Base-by-base conservation (phyloP, 2,113 vertebrate species). In the Oophaga pumilio region DNA sequence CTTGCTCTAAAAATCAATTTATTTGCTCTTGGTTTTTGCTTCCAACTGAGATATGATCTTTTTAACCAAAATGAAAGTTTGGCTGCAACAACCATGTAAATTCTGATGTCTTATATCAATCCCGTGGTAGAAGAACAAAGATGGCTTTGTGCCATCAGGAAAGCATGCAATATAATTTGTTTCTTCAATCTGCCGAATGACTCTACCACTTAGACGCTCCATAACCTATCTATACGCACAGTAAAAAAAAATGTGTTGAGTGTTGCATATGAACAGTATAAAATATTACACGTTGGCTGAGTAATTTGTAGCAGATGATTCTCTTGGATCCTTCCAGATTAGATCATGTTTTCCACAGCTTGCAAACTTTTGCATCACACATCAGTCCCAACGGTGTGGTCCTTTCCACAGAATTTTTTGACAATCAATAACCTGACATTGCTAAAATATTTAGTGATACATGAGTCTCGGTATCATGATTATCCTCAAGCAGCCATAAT, bases 271-370 rank as follows among this genome's bases (percentile, higher is more conserved):
- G 71, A 20, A 50, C 71, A 22, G 50, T 74, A 49, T 9, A 59
- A 28, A 18, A 18, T 33, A 79, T 28, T 78, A 53, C n/a, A 57
- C 22, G 0, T 59, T 57, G 53, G 8, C 22, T n/a, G 10, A 56
- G 50, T 77, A 77, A 77, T 59, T 12, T 80, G 77, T 10, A 80
- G n/a, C 77, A 80, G 53, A 28, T 80, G 56, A 33, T 78, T 53
- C 53, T 28, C 26, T 57, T 57, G 24, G 52, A 2, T 28, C 26
- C 24, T 57, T 79, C 56, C 6, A 59, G 14, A 12, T 33, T 17
- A 60, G 57, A 57, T 57, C 8, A n/a, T 59, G 12, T 52, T 77
- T 20, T 24, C 13, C 12, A 76, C 52, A 56, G 50, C n/a, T 56
- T 56, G 22, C 22, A 6, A 13, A 22, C 7, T 52, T 77, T 76